Percentiles rank a stretch among this genome's conserved stretches.
Evolutionary conservation across 2,113 vertebrate species (phyloP).

Genomic region (Caretta caretta): DNA sequence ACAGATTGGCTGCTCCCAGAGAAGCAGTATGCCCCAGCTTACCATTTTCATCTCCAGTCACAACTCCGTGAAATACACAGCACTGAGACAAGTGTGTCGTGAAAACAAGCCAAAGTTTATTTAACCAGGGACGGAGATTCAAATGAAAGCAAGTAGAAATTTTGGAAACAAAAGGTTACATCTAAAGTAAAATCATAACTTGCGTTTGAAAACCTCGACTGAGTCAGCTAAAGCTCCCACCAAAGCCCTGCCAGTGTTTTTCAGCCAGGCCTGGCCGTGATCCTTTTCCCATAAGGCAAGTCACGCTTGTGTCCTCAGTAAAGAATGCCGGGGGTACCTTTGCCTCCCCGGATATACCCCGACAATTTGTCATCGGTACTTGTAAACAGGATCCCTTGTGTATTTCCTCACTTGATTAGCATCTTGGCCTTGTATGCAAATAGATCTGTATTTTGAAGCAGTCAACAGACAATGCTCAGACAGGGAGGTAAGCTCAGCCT

Average conservation of each 20-base stretch:
- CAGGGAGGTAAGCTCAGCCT: too few relatives aligned
- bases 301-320: too few relatives aligned
- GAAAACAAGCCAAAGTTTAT: background rate
- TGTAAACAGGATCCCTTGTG: background rate
- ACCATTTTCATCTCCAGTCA: background rate
- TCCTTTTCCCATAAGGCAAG: background rate
- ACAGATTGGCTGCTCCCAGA: background rate
- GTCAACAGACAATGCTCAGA: too few relatives aligned
- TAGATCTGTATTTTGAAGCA: too few relatives aligned
- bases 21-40: background rate
- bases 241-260: too few relatives aligned
- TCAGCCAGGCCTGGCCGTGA: too few relatives aligned
- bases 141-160: background rate
- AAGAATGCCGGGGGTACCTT: too few relatives aligned
- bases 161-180: background rate
- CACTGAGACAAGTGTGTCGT: background rate
- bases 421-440: too few relatives aligned
- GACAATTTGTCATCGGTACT: background rate
- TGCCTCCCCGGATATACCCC: too few relatives aligned
- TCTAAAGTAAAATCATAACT: background rate
- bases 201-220: too few relatives aligned
- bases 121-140: background rate
- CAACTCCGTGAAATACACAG: background rate
- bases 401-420: too few relatives aligned
- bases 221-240: too few relatives aligned